Evolutionary conservation across 2,797 vertebrate genomes (phyloP).

Genomic region (Myoxocephalus aenaeus): DNA sequence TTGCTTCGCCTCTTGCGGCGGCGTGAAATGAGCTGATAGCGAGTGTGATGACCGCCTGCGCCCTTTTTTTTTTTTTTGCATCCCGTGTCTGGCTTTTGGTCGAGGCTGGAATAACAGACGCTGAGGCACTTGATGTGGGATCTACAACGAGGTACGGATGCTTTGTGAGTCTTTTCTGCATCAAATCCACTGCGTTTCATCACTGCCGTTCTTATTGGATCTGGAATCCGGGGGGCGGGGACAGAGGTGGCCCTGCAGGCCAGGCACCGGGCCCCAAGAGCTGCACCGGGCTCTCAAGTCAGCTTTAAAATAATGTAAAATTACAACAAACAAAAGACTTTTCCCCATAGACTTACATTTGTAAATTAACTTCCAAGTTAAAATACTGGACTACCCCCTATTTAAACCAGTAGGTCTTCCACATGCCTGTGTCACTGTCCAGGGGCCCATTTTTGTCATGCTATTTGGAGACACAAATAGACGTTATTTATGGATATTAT

Average conservation of each 20-base stretch:
- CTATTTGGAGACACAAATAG: background rate
- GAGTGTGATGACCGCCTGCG: conserved; percentile 47
- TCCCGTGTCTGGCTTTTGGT: conserved; percentile 27
- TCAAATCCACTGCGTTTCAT: background rate
- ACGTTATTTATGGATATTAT: background rate
- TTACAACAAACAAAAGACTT: background rate
- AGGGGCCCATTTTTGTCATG: background rate
- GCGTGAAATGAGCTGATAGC: conserved; percentile 61
- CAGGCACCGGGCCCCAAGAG: background rate
- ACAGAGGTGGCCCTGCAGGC: background rate
- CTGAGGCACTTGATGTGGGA: conserved; percentile 18
- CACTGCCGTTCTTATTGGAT: conserved; percentile 30
- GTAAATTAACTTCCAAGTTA: background rate
- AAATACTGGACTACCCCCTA: background rate
- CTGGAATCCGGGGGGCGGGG: background rate
- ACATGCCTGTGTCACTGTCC: background rate
- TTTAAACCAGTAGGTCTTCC: background rate
- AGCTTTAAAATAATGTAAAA: background rate
- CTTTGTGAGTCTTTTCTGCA: conserved; percentile 2
- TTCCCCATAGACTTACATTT: background rate
- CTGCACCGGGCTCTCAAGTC: background rate
- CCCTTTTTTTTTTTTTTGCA: conserved; percentile 30
- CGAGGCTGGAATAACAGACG: conserved; percentile 28
- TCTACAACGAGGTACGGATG: conserved; percentile 5
- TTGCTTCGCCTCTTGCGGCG: conserved; percentile 56